phyloP scores from a whole-genome alignment of 1,140 invertebrate species.

The Mamestra configurata region DNA sequence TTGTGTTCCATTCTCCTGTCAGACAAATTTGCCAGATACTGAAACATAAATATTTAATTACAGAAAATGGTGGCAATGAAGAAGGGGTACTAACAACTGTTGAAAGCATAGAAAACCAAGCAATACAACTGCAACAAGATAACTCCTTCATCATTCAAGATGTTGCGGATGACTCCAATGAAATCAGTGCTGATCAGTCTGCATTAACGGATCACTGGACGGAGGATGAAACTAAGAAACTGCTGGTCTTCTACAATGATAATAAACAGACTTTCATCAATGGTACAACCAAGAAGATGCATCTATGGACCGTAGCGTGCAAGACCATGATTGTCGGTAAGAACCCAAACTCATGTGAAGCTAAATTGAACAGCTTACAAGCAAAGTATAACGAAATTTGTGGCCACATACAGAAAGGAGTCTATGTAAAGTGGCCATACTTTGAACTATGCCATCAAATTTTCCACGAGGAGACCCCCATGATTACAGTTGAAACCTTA shows the following conservation, averaged over 20 bases:
- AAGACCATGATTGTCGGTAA: conserved; percentile 77
- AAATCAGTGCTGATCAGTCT: conserved; percentile 56
- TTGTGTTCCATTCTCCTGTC: neutral
- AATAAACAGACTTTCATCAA: conserved; percentile 77
- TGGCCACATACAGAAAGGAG: conserved; percentile 64
- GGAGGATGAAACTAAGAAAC: conserved; percentile 72
- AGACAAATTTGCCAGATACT: too few species aligned
- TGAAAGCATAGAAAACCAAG: conserved; percentile 54
- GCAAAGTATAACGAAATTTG: conserved; percentile 67
- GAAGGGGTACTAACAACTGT: conserved; percentile 61
- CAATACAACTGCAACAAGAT: conserved; percentile 52
- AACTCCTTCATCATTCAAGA: conserved; percentile 24
- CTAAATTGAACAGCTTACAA: conserved; percentile 71
- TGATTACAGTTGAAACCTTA: conserved; percentile 51
- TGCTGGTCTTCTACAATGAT: conserved; percentile 80
- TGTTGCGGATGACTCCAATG: neutral
- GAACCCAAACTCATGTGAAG: conserved; percentile 70
- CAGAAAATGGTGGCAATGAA: conserved; percentile 62
- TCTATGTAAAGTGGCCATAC: conserved; percentile 63
- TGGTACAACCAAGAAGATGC: conserved; percentile 70
- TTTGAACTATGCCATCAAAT: conserved; percentile 75
- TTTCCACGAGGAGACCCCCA: conserved; percentile 70
- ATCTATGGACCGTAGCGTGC: conserved; percentile 79
- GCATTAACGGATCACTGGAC: conserved; percentile 67
- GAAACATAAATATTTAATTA: conserved; percentile 35